These are phyloP conservation scores for Oncorhynchus kisutch DNA, from an alignment of 2,113 vertebrate genomes.

Conservation along the genomic window DNA sequence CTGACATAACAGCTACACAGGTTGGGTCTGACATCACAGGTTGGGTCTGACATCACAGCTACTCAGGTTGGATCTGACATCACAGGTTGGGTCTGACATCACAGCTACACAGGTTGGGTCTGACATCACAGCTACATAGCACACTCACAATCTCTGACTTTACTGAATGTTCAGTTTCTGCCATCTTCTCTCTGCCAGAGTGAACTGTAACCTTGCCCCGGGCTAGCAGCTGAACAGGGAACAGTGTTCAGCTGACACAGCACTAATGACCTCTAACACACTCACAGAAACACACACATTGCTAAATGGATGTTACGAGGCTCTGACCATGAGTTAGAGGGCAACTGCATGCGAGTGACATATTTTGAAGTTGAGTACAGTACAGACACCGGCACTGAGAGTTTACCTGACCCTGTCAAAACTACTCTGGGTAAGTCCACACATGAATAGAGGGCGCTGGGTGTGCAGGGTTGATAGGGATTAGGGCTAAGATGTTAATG, in stretches of 20 bases:
- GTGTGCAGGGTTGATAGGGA: conserved; percentile 69
- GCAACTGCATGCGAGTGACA: too few relatives aligned
- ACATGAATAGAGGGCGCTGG: conserved; percentile 62
- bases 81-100: too few relatives aligned
- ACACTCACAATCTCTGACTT: too few relatives aligned
- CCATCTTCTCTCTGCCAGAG: background rate
- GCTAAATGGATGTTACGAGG: background rate
- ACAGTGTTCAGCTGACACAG: background rate
- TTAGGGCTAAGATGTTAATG: conserved; percentile 72
- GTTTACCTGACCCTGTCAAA: conserved; percentile 31
- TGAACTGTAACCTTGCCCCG: background rate
- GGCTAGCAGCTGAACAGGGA: background rate
- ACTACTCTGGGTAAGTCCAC: conserved; percentile 60
- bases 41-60: too few relatives aligned
- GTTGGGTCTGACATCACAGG: too few relatives aligned
- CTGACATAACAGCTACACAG: too few relatives aligned
- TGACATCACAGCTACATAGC: too few relatives aligned
- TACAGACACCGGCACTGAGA: background rate
- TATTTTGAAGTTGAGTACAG: too few relatives aligned
- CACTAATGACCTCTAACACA: background rate
- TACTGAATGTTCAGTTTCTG: background rate
- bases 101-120: too few relatives aligned
- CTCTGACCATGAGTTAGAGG: background rate
- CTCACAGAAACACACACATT: background rate
- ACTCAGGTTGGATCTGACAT: too few relatives aligned